Evolutionary conservation across 2,888 invertebrate species (phyloP), one percentile per base, ranked within the genome.

Genomic region (Masnerella sp.): DNA sequence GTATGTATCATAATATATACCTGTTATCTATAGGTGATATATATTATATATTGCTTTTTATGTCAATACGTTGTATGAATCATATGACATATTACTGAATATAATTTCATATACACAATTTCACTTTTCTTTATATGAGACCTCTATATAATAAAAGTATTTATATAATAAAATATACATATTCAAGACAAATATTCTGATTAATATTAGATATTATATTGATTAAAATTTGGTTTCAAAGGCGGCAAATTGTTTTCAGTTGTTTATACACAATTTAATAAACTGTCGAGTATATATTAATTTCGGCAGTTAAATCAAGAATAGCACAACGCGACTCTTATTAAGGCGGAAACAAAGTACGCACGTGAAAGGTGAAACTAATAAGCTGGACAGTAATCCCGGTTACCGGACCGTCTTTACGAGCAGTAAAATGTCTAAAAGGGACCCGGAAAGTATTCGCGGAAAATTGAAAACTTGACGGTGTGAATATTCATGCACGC

Each of bases 381-480:
- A 84, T 84, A 82, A 84, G 80, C 81, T 75, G 79, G 77, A 77
- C 77, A 76, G 74, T 78, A 80, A 78, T 78, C 78, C 77, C 74
- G 74, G 68, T 78, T 76, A 69, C 71, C 67, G 67, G 71, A 70
- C 76, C 76, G 61, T 77, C 81, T 85, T 85, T 84, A 84, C 84
- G 82, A 80, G 79, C 82, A 81, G 82, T 86, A 85, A 85, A 86
- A 84, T 79, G 80, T 80, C 78, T 81, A 78, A 83, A 83, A 84
- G 80, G 81, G 77, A 76, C 71, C 77, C 79, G 76, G 79, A 83
- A 84, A 85, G 83, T 85, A 83, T 84, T 85, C 81, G 80, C 80
- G 75, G 82, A 80, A 86, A 85, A 86, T 85, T 84, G 85, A 85
- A 85, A 85, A 84, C 82, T 86, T 82, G 81, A 82, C 81, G 80